A percentile compares a stretch with the other conserved stretches of the same genome.
Conservation (phyloP, 2,888 invertebrate genomes). For the Pachymerium ferrugineum region DNA sequence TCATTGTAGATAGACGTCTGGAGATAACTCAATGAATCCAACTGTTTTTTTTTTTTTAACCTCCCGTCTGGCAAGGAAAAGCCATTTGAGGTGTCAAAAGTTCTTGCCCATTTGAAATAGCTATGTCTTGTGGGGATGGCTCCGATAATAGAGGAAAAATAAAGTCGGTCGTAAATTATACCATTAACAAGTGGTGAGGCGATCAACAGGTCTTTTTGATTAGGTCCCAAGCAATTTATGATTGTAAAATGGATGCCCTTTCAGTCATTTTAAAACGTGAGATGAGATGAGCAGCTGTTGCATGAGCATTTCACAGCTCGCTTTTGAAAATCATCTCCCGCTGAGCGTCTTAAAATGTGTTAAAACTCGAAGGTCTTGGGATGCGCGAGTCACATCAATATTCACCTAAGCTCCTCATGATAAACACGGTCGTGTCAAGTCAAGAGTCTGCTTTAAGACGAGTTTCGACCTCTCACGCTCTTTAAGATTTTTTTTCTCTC, state of each 20-base stretch:
- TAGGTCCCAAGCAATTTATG: too few relatives aligned
- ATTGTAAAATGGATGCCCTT: not conserved
- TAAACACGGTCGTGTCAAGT: not conserved
- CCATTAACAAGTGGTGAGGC: not conserved
- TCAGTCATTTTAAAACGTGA: conserved; percentile 9
- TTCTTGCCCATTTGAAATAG: too few relatives aligned
- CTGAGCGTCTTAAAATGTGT: not conserved
- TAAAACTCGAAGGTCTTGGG: too few relatives aligned
- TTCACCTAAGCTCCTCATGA: not conserved
- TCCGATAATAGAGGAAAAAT: too few relatives aligned
- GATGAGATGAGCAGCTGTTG: not conserved
- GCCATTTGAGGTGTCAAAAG: too few relatives aligned
- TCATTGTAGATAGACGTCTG: not conserved
- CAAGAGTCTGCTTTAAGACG: conserved; percentile 1
- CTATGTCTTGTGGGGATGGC: too few relatives aligned
- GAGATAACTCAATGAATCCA: conserved; percentile 19
- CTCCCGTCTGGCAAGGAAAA: not conserved
- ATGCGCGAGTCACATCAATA: not conserved
- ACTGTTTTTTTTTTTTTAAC: not conserved
- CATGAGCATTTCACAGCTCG: not conserved
- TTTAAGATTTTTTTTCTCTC: conserved; percentile 18
- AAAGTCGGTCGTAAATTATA: not conserved
- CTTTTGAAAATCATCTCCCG: not conserved
- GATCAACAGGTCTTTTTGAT: conserved; percentile 5
- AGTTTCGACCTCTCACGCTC: not conserved